Evolutionary conservation across 2,888 invertebrate species (phyloP).

Genomic region (Halocaridina rubra): DNA sequence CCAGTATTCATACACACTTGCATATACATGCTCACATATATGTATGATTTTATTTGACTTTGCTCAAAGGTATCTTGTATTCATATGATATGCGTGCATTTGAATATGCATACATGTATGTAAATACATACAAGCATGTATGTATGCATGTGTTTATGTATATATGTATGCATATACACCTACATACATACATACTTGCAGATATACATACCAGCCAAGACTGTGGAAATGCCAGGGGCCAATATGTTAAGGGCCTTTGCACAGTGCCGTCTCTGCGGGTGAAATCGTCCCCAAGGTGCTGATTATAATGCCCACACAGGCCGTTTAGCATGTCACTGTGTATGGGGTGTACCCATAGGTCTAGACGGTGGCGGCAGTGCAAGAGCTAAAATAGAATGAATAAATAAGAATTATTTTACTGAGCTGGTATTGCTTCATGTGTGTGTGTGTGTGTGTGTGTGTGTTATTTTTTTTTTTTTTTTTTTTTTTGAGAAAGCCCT

Average conservation of each 20-base stretch:
- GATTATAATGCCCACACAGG: conserved; percentile 44
- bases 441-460: neutral
- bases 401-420: neutral
- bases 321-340: conserved; percentile 19
- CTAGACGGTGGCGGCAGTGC: neutral
- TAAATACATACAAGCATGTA: neutral
- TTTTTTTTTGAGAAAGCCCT: neutral
- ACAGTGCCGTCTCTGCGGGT: neutral
- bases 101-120: too few relatives aligned
- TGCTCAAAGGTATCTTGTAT: too few relatives aligned
- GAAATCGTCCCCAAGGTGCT: conserved; percentile 17
- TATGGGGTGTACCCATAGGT: conserved; percentile 23
- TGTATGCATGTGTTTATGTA: too few relatives aligned
- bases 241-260: neutral
- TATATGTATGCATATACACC: neutral
- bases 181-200: too few relatives aligned
- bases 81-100: too few relatives aligned
- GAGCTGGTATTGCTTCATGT: neutral
- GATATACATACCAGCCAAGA: conserved; percentile 35
- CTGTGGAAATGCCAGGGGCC: conserved; percentile 27
- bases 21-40: too few relatives aligned
- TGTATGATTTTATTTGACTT: too few relatives aligned
- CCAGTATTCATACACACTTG: too few relatives aligned
- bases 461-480: neutral
- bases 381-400: neutral